Evolutionary conservation across 2,797 vertebrate genomes (phyloP).

Genomic region (Salmo trutta): DNA sequence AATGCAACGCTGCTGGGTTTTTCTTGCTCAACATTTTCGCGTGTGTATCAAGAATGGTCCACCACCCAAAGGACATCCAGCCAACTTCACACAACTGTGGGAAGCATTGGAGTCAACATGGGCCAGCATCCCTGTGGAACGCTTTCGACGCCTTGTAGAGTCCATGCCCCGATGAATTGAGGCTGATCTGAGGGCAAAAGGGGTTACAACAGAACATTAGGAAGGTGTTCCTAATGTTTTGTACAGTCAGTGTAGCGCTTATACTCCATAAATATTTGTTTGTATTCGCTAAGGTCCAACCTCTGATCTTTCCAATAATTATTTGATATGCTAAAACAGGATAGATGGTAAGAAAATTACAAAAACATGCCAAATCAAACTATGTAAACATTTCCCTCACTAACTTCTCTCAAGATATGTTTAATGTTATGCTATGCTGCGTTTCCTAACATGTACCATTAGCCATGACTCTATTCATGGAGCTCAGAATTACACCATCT

Average conservation of each 20-base stretch:
- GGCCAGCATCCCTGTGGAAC: no score
- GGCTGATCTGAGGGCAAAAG: no score
- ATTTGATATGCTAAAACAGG: slow-evolving; percentile 38
- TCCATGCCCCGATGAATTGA: no score
- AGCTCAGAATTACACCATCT: neutral
- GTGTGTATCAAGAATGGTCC: no score
- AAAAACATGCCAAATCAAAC: slow-evolving; percentile 16
- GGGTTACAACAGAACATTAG: no score
- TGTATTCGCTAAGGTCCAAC: slow-evolving; percentile 31
- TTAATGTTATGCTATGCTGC: slow-evolving; percentile 13
- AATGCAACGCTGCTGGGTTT: no score
- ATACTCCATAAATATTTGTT: slow-evolving; percentile 57
- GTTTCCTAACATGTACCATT: neutral
- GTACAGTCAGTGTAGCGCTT: slow-evolving; percentile 12
- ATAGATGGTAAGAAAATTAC: slow-evolving; percentile 20
- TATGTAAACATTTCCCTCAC: neutral
- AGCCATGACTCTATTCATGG: neutral
- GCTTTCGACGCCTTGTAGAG: no score
- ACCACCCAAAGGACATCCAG: no score
- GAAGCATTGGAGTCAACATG: no score
- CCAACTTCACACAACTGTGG: no score
- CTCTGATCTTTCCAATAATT: slow-evolving; percentile 14
- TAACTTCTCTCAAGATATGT: slow-evolving; percentile 12
- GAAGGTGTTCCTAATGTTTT: no score
- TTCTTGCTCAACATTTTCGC: no score